phyloP scores from a whole-genome alignment of 1,140 invertebrate genomes.

The Pissodes strobi region DNA sequence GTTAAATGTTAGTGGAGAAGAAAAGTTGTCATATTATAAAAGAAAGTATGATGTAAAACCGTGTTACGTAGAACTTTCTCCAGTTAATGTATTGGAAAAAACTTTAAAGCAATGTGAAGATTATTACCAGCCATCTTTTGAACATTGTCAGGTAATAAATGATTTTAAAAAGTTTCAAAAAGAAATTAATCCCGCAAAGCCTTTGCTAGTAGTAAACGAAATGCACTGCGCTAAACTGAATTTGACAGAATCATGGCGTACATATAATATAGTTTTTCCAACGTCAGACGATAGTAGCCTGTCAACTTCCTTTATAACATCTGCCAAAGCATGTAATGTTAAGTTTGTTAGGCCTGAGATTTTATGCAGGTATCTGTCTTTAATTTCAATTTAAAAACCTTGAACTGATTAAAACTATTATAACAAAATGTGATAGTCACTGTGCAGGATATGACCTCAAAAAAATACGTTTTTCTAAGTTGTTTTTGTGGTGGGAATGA shows the following conservation, averaged over 20 bases:
- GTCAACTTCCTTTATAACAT: neutral
- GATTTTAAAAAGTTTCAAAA: conserved; percentile 3
- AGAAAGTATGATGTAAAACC: neutral
- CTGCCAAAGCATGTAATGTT: neutral
- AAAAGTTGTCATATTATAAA: neutral
- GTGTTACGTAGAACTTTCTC: conserved; percentile 16
- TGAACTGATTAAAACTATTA: too few species aligned
- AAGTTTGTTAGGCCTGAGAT: conserved; percentile 7
- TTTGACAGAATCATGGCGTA: neutral
- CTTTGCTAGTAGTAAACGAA: conserved; percentile 10
- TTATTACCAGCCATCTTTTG: neutral
- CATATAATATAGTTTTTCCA: conserved; percentile 26
- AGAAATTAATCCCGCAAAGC: conserved; percentile 18
- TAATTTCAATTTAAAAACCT: too few species aligned
- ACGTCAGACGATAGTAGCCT: neutral
- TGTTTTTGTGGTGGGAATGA: too few species aligned
- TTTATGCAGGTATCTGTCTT: neutral
- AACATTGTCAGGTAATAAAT: conserved; percentile 8
- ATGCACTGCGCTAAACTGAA: neutral
- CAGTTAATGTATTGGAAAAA: neutral
- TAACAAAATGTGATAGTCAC: too few species aligned
- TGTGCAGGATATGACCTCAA: too few species aligned
- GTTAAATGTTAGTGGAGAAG: neutral
- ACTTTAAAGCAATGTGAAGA: neutral
- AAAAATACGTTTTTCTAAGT: too few species aligned